Evolutionary conservation across 2,113 vertebrate species (phyloP).

Genomic region (Anser cygnoides): DNA sequence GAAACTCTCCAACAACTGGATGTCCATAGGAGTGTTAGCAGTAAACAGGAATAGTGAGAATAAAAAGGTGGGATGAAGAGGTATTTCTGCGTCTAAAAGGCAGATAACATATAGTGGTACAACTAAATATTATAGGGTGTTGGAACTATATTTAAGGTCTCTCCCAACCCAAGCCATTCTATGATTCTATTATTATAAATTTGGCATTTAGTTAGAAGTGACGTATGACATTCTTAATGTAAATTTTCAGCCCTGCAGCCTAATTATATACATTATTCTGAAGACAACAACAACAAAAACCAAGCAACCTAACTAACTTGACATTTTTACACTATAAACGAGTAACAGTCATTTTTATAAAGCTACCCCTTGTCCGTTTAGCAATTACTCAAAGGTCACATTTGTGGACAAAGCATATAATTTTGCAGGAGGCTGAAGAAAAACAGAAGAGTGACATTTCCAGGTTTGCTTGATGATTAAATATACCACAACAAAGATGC

Average conservation of each 20-base stretch:
- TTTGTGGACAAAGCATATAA: neutral
- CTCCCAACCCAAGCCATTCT: too few relatives aligned
- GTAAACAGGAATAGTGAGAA: neutral
- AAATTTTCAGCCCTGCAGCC: neutral
- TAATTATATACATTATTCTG: neutral
- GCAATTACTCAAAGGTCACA: neutral
- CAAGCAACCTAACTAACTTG: too few relatives aligned
- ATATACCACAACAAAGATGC: neutral
- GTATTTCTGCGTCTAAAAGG: neutral
- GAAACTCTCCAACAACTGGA: neutral
- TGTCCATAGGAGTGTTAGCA: neutral
- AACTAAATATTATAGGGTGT: neutral
- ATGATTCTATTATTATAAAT: neutral
- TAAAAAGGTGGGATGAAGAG: neutral
- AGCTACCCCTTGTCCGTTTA: neutral
- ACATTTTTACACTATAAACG: neutral
- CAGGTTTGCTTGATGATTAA: neutral
- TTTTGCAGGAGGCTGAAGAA: neutral
- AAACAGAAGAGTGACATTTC: neutral
- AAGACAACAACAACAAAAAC: neutral
- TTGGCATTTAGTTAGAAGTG: neutral
- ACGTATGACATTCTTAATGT: neutral
- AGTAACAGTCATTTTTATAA: neutral
- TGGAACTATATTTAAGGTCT: too few relatives aligned
- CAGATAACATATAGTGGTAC: neutral